Percentiles rank a stretch among this genome's conserved stretches.
phyloP scores from a whole-genome alignment of 2,888 invertebrate species.

The Gerosis bhagava region DNA sequence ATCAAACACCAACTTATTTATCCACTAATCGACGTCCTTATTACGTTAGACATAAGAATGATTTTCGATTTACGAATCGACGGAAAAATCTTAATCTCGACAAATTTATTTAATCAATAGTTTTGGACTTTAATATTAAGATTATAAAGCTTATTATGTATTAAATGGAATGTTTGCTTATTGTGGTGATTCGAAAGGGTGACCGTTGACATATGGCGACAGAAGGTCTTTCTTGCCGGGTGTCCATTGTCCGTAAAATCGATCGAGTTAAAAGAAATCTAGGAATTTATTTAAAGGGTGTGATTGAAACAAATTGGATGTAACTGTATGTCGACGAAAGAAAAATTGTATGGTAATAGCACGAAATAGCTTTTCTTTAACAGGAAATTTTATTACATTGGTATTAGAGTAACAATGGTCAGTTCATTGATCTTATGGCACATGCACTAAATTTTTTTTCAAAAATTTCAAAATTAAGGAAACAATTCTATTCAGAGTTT shows the following conservation, averaged over 20 bases:
- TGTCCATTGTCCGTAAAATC: conserved; percentile 65
- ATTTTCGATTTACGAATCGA: conserved; percentile 33
- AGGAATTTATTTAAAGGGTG: conserved; percentile 45
- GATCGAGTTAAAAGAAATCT: conserved; percentile 64
- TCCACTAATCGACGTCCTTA: conserved; percentile 28
- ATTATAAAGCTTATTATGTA: conserved; percentile 12
- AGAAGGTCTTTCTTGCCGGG: conserved; percentile 63
- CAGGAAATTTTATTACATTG: too few relatives aligned
- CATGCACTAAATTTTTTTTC: too few relatives aligned
- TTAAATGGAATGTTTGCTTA: conserved; percentile 16
- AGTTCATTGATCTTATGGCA: too few relatives aligned
- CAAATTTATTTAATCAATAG: conserved; percentile 6
- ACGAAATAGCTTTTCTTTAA: neutral
- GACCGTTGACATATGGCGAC: conserved; percentile 67
- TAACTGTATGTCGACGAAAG: too few relatives aligned
- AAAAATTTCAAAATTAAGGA: too few relatives aligned
- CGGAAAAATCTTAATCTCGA: conserved; percentile 25
- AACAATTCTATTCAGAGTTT: too few relatives aligned
- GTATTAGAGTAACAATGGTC: too few relatives aligned
- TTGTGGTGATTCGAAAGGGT: conserved; percentile 48
- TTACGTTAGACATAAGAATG: conserved; percentile 30
- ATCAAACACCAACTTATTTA: conserved; percentile 36
- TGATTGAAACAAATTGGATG: conserved; percentile 22
- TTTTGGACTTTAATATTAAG: neutral
- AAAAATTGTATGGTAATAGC: too few relatives aligned